These are phyloP conservation scores for Ochropleura leucogaster DNA, from an alignment of 2,888 invertebrate genomes.

Conservation along the genomic window DNA sequence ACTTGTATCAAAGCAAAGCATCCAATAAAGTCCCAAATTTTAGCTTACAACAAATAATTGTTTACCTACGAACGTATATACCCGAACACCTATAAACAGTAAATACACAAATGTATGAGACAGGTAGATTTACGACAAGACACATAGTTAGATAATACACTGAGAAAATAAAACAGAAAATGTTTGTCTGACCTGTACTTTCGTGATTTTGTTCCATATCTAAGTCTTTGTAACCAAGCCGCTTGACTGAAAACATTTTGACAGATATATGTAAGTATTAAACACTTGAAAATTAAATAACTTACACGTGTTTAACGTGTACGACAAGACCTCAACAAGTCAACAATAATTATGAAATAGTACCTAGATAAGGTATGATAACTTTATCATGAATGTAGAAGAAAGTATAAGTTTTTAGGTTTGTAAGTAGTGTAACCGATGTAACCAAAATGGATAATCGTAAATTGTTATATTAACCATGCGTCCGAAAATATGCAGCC, in stretches of 20 bases:
- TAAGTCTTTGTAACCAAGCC: conserved; percentile 69
- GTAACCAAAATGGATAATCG: neutral
- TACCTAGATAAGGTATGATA: conserved; percentile 42
- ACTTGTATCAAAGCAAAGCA: conserved; percentile 33
- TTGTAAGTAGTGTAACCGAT: neutral
- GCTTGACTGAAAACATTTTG: conserved; percentile 71
- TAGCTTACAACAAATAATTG: conserved; percentile 56
- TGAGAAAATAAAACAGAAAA: conserved; percentile 24
- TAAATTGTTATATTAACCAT: neutral
- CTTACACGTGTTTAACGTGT: conserved; percentile 6
- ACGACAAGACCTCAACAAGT: neutral
- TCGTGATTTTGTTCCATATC: conserved; percentile 73
- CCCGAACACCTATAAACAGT: conserved; percentile 83
- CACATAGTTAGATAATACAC: conserved; percentile 35
- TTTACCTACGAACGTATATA: conserved; percentile 85
- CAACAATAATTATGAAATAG: conserved; percentile 29
- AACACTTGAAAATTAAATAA: conserved; percentile 19
- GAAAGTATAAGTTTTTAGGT: neutral
- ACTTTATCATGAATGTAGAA: conserved; percentile 3
- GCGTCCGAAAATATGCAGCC: neutral
- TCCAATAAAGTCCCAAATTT: conserved; percentile 28
- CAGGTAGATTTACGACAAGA: conserved; percentile 13
- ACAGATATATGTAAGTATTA: conserved; percentile 5
- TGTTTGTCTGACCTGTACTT: conserved; percentile 66
- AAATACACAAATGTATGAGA: conserved; percentile 68